Evolutionary conservation across 2,113 vertebrate species (phyloP).

Genomic region (Saguinus imperator): DNA sequence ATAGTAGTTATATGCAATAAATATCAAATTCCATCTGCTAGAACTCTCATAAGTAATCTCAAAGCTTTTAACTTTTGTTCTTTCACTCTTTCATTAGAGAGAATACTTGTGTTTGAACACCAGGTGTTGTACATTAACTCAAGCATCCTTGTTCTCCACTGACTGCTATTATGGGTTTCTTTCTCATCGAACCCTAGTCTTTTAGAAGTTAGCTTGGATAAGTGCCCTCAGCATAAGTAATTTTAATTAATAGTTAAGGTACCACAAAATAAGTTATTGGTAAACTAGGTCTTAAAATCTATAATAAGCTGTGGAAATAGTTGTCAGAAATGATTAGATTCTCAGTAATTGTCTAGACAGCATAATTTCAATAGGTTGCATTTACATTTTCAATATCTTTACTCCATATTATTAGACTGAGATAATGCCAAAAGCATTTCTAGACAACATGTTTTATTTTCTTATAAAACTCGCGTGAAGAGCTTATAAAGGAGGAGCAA

Average conservation of each 20-base stretch:
- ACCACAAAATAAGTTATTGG: background rate
- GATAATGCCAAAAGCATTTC: background rate
- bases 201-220: constrained; percentile 31
- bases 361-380: background rate
- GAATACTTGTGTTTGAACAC: background rate
- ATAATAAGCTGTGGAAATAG: background rate
- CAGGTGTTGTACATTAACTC: background rate
- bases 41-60: background rate
- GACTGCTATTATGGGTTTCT: background rate
- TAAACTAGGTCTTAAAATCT: constrained; percentile 13
- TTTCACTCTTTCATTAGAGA: background rate
- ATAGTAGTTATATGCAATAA: constrained; percentile 8
- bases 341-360: constrained; percentile 1
- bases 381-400: background rate
- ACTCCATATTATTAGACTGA: background rate
- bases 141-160: background rate
- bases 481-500: background rate
- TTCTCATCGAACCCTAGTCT: background rate
- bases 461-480: background rate
- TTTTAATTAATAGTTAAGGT: constrained; percentile 44
- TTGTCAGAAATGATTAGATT: constrained; percentile 43
- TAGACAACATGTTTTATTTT: constrained; percentile 26
- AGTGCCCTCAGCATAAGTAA: constrained; percentile 11
- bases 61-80: constrained; percentile 19
- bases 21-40: background rate